Percentiles rank a stretch among this genome's conserved stretches.
Conservation (phyloP, 30 jellyfish, hydroid and myxozoan species). For the Haliclystus octoradiatus region DNA sequence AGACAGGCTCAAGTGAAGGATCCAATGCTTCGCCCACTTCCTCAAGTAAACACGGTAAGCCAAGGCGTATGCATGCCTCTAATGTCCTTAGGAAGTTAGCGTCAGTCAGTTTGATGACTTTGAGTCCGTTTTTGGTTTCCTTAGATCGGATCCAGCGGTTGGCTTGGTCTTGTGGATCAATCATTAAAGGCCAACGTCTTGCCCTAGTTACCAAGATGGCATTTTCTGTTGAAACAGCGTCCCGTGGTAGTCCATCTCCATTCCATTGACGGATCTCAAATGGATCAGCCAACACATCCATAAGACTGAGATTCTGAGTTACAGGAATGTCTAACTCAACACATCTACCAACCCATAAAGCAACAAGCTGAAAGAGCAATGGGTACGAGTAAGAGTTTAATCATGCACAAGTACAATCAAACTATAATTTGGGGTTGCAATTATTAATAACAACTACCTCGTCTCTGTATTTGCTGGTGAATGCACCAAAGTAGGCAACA, state of each 20-base stretch:
- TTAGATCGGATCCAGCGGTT: conserved; percentile 79
- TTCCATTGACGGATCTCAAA: conserved; percentile 93
- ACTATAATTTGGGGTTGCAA: background rate
- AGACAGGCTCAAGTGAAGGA: conserved; percentile 88
- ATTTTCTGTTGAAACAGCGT: conserved; percentile 83
- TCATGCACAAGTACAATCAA: background rate
- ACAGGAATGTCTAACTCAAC: conserved; percentile 68
- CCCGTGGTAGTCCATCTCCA: conserved; percentile 86
- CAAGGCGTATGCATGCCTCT: conserved; percentile 79
- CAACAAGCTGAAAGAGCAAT: conserved; percentile 43
- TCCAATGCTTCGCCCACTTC: conserved; percentile 87
- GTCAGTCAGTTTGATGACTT: conserved; percentile 79
- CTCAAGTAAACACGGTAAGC: conserved; percentile 82
- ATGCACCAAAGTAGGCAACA: conserved; percentile 95
- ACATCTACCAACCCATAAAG: conserved; percentile 64
- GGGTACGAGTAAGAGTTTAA: background rate
- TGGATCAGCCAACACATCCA: conserved; percentile 94
- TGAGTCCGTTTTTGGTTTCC: conserved; percentile 72
- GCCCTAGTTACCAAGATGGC: conserved; percentile 88
- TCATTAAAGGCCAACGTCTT: conserved; percentile 98
- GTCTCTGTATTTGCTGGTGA: conserved; percentile 68
- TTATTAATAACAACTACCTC: conserved; percentile 36
- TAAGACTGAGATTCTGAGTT: conserved; percentile 66
- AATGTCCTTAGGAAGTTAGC: conserved; percentile 71
- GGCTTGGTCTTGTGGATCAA: conserved; percentile 98